A percentile compares a stretch with the other conserved stretches of the same genome.
Evolutionary conservation across 2,113 vertebrate species (phyloP).

Genomic region (Chaetodon auriga): DNA sequence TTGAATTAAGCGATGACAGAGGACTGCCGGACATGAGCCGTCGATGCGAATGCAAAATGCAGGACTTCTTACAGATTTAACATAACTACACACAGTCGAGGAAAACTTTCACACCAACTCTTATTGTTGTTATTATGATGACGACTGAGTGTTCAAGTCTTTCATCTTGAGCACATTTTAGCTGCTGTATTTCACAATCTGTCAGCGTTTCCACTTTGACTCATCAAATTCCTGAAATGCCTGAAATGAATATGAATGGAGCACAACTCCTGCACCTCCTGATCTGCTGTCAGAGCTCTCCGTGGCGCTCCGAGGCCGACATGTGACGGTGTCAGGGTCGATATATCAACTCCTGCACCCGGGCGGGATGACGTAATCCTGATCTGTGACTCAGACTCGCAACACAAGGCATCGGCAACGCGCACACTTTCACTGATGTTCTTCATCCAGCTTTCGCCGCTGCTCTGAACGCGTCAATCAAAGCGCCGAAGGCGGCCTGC

Average conservation of each 20-base stretch:
- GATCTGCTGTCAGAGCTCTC: conserved; percentile 32
- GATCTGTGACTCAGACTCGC: conserved; percentile 62
- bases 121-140: no score
- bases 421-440: conserved; percentile 39
- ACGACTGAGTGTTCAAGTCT: neutral
- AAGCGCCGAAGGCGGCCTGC: conserved; percentile 22
- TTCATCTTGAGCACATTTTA: neutral
- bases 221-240: conserved; percentile 14
- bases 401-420: conserved; percentile 55
- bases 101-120: neutral
- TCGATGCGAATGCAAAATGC: neutral
- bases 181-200: neutral
- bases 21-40: conserved; percentile 24
- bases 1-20: conserved; percentile 42
- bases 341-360: conserved; percentile 63
- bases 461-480: conserved; percentile 52
- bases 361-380: conserved; percentile 66
- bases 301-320: conserved; percentile 20
- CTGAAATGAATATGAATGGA: conserved; percentile 18
- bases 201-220: neutral
- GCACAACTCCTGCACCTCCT: conserved; percentile 25
- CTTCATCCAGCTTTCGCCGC: conserved; percentile 24
- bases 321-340: conserved; percentile 71
- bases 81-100: neutral
- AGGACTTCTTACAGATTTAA: conserved; percentile 10